Evolutionary conservation across 2,888 invertebrate species (phyloP).

Genomic region (Eristalis intricaria): DNA sequence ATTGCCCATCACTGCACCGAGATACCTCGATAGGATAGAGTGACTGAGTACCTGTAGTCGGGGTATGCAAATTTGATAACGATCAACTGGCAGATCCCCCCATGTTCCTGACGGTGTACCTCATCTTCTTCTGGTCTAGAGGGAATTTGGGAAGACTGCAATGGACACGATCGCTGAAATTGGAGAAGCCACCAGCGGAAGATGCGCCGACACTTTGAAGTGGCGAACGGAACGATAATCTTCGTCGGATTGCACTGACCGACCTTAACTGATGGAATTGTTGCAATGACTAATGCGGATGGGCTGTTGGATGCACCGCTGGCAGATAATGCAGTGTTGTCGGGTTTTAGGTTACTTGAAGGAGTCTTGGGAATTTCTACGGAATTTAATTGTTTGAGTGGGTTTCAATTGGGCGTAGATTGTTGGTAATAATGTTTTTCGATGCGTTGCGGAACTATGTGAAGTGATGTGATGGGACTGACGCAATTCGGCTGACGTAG

Average conservation of each 20-base stretch:
- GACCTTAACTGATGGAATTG: slow-evolving; percentile 60
- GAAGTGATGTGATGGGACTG: not conserved
- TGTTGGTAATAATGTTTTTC: not conserved
- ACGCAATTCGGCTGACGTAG: not conserved
- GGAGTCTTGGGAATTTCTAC: not conserved
- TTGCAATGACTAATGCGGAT: slow-evolving; percentile 38
- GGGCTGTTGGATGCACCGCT: not conserved
- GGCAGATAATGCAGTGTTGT: not conserved
- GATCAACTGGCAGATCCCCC: slow-evolving; percentile 52
- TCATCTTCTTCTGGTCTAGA: slow-evolving; percentile 25
- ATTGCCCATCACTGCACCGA: slow-evolving; percentile 3
- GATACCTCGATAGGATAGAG: slow-evolving; percentile 14
- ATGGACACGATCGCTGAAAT: slow-evolving; percentile 22
- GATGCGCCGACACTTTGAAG: slow-evolving; percentile 38
- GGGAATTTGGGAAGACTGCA: slow-evolving; percentile 10
- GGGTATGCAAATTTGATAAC: slow-evolving; percentile 65
- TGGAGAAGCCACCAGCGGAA: slow-evolving; percentile 17
- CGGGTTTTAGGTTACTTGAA: not conserved
- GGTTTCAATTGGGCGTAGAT: not conserved
- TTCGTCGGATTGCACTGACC: slow-evolving; percentile 30
- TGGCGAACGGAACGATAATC: slow-evolving; percentile 26
- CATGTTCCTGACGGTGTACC: slow-evolving; percentile 17
- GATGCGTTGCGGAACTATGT: not conserved
- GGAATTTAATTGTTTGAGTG: not conserved
- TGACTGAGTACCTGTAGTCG: slow-evolving; percentile 55